Evolutionary conservation across 2,113 vertebrate genomes (phyloP), one percentile per base, ranked within the genome.

Genomic region (Nothoprocta pentlandii): DNA sequence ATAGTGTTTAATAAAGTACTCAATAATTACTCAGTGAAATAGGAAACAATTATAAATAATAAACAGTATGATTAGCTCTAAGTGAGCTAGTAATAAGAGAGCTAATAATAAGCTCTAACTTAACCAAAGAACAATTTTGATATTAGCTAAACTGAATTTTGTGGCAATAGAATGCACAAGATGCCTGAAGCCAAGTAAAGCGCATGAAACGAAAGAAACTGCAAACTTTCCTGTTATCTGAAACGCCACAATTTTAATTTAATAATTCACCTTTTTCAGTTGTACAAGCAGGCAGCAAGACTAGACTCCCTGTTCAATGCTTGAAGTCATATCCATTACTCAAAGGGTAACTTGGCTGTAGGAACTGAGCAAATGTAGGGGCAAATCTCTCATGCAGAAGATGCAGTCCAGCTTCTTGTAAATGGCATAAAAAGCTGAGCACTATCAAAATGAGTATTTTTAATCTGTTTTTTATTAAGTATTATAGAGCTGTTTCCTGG

Each of bases 361-460:
- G 39, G 67, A 59, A 28, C 20, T 3, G 34, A 73, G 49, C 20
- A 42, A 26, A 36, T 6, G 11, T 1, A 2, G n/a, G 17, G 36
- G 51, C 36, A 39, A 28, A 23, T 5, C 41, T 36, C 34, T 34
- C 0, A 1, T 32, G 44, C 28, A 14, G 49, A 42, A 39, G 16
- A 16, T 1, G 1, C 54, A 76, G 63, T 4, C 46, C 9, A 39
- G 23, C 20, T 42, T 14, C 68, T 75, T 21, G 49, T 15, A 53
- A 53, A 16, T 12, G 54, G 26, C 4, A 54, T 30, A 25, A 62
- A 54, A 10, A 32, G n/a, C n/a, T 66, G 28, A 34, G 25, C 2
- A 0, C n/a, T 54, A 17, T 12, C 1, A 4, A 47, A 20, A 17
- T 13, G 11, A 14, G 12, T 39, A 19, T 12, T 26, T 5, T 34